phyloP scores from a whole-genome alignment of 1,140 invertebrate species.

The Bathynomus jamesi region DNA sequence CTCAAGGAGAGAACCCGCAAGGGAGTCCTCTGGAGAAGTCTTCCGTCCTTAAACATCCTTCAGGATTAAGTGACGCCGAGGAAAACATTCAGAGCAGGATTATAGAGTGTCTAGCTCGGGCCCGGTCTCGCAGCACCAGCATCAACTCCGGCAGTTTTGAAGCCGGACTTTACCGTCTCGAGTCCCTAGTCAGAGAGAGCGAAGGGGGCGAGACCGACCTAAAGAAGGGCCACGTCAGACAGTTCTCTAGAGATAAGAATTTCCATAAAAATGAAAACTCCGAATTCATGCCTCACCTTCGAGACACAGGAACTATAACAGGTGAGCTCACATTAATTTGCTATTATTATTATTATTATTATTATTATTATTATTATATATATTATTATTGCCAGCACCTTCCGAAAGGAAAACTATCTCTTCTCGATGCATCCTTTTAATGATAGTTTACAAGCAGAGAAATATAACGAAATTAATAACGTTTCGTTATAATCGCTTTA shows the following conservation, averaged over 20 bases:
- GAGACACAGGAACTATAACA: background rate
- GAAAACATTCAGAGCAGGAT: background rate
- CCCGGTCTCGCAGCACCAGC: background rate
- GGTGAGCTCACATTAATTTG: background rate
- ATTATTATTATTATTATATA: background rate
- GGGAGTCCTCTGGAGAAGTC: background rate
- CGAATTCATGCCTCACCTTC: background rate
- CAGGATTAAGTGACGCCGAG: background rate
- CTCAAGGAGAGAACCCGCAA: background rate
- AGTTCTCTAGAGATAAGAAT: background rate
- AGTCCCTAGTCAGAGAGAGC: background rate
- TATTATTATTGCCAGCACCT: background rate
- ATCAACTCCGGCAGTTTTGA: background rate
- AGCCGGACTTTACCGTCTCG: background rate
- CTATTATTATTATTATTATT: background rate
- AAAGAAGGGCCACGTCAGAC: background rate
- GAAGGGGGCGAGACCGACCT: background rate
- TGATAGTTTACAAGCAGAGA: too few relatives aligned
- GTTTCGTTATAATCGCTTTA: too few relatives aligned
- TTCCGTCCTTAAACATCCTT: too few relatives aligned
- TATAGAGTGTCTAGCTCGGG: background rate
- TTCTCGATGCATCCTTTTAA: too few relatives aligned
- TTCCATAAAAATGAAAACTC: background rate
- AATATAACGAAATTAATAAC: too few relatives aligned
- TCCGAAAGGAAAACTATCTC: too few relatives aligned